phyloP scores from a whole-genome alignment of 2,797 vertebrate species.

The Cetoscarus ocellatus region DNA sequence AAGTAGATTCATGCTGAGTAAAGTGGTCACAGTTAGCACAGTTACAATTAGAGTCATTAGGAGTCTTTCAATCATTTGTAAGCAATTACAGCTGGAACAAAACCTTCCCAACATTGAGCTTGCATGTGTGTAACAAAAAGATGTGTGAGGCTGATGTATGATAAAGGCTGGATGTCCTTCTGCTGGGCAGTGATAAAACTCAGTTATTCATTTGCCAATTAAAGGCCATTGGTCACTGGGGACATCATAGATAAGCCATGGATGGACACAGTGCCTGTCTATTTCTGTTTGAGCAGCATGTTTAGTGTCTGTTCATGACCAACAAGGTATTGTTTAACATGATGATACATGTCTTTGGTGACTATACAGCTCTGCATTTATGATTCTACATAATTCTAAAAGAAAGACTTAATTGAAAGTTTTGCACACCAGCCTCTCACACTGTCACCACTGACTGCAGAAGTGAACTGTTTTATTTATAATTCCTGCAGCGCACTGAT shows the following conservation, averaged over 20 bases:
- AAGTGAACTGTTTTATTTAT: slow-evolving; percentile 17
- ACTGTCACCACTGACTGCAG: not conserved
- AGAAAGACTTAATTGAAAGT: not conserved
- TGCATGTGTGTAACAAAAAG: slow-evolving; percentile 22
- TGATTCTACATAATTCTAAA: too few species aligned
- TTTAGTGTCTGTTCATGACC: too few species aligned
- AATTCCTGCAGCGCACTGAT: not conserved
- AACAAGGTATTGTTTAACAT: too few species aligned
- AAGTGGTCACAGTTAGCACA: slow-evolving; percentile 14
- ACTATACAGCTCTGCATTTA: too few species aligned
- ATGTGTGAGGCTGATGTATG: slow-evolving; percentile 39
- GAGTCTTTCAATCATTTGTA: slow-evolving; percentile 31
- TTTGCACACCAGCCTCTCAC: not conserved
- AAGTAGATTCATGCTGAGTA: slow-evolving; percentile 13
- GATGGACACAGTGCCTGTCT: slow-evolving; percentile 3
- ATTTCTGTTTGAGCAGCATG: slow-evolving; percentile 28
- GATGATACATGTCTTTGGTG: too few species aligned
- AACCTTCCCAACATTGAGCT: slow-evolving; percentile 29
- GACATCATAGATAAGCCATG: slow-evolving; percentile 60
- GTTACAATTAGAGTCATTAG: slow-evolving; percentile 8
- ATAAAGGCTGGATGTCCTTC: slow-evolving; percentile 41
- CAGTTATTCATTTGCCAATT: slow-evolving; percentile 62
- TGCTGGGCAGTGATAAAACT: slow-evolving; percentile 62
- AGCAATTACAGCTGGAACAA: slow-evolving; percentile 39
- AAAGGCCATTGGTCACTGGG: slow-evolving; percentile 54